Percentiles rank a stretch among this genome's conserved stretches.
Evolutionary conservation across 1,140 invertebrate species (phyloP).

Genomic region (Aphelenchoides fujianensis): DNA sequence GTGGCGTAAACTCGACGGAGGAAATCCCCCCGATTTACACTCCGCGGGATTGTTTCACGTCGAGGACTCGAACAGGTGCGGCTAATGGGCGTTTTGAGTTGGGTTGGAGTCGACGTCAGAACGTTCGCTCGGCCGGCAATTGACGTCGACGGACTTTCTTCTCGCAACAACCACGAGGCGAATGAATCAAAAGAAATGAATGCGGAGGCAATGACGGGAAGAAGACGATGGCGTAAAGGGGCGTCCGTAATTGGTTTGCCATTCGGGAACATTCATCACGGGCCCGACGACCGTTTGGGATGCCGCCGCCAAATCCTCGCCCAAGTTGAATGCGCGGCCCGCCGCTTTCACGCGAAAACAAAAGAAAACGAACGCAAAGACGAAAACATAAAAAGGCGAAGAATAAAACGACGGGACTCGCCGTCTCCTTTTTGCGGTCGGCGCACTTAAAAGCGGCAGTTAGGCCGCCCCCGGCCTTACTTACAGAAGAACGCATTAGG

Average conservation of each 20-base stretch:
- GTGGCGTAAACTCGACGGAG: neutral
- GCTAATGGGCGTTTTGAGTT: neutral
- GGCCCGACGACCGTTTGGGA: neutral
- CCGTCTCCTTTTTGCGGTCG: neutral
- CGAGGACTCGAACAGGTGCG: neutral
- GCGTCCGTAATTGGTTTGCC: neutral
- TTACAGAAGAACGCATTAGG: no score
- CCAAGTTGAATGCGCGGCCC: neutral
- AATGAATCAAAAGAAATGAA: conserved; percentile 2
- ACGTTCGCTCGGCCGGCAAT: neutral
- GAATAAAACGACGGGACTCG: neutral
- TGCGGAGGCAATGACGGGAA: neutral
- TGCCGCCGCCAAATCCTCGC: neutral
- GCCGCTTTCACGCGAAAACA: neutral
- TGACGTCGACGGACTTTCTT: conserved; percentile 1
- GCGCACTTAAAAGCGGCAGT: neutral
- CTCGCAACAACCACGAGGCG: neutral
- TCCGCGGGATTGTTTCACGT: neutral
- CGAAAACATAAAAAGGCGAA: neutral
- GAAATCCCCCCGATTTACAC: neutral
- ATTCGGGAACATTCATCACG: conserved; percentile 1
- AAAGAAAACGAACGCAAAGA: neutral
- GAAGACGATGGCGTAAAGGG: neutral
- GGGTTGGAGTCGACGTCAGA: neutral
- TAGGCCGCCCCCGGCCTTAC: no score